phyloP scores from a whole-genome alignment of 2,113 vertebrate genomes.

The Tichodroma muraria region DNA sequence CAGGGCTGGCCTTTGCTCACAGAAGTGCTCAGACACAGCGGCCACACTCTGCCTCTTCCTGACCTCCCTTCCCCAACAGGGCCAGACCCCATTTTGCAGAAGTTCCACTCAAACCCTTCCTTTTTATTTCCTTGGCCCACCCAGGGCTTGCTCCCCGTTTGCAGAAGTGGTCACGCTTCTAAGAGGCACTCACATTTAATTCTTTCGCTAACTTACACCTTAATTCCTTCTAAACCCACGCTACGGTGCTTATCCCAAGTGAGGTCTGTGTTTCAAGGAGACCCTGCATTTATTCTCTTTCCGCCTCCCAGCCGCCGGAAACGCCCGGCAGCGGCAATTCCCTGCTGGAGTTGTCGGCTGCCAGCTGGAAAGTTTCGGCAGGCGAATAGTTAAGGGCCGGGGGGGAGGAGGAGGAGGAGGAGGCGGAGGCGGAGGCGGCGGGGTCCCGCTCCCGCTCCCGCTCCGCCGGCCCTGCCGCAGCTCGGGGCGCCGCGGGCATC shows the following conservation, averaged over 20 bases:
- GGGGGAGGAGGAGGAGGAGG: background rate
- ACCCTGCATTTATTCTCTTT: background rate
- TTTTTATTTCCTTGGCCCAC: too few relatives aligned
- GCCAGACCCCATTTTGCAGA: background rate
- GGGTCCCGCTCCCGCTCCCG: too few relatives aligned
- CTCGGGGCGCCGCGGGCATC: too few relatives aligned
- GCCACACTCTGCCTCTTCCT: rapidly evolving
- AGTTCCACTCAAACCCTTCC: background rate
- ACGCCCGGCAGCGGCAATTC: background rate
- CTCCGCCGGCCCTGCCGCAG: too few relatives aligned
- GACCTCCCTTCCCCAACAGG: too few relatives aligned
- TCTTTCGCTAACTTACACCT: too few relatives aligned
- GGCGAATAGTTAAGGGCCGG: conserved; percentile 12
- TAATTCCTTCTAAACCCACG: too few relatives aligned
- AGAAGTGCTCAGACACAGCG: background rate
- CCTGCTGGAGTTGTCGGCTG: background rate
- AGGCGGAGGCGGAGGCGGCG: too few relatives aligned
- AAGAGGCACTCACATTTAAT: background rate
- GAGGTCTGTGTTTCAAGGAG: rapidly evolving
- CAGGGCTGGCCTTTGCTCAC: background rate
- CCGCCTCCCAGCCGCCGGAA: background rate
- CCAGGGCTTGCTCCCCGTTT: background rate
- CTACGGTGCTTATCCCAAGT: rapidly evolving
- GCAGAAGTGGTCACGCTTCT: background rate
- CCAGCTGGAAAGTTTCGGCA: conserved; percentile 50